phyloP scores from a whole-genome alignment of 2,797 vertebrate species.

The Sternotherus odoratus region DNA sequence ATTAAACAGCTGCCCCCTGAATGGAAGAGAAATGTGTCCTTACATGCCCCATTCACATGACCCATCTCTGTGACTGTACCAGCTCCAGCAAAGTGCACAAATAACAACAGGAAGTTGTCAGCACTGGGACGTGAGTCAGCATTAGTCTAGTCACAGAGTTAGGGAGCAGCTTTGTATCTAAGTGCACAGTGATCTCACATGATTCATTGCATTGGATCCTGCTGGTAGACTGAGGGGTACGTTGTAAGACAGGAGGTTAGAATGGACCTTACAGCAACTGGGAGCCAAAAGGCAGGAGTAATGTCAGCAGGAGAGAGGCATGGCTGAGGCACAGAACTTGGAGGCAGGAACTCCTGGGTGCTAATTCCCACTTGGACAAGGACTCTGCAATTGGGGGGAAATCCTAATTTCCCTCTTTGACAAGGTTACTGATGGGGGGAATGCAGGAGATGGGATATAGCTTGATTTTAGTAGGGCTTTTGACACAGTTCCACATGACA shows the following conservation, averaged over 20 bases:
- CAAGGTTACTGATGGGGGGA: neutral
- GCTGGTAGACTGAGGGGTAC: neutral
- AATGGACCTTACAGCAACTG: conserved; percentile 9
- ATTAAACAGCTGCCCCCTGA: accelerated
- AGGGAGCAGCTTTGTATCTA: accelerated
- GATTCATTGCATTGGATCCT: neutral
- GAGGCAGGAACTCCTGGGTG: no score
- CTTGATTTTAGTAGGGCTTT: neutral
- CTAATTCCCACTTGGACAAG: neutral
- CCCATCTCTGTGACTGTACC: neutral
- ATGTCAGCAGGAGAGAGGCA: neutral
- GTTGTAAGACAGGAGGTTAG: neutral
- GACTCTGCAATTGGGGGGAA: neutral
- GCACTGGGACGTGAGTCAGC: neutral
- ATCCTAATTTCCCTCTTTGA: neutral
- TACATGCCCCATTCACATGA: neutral
- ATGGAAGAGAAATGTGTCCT: accelerated
- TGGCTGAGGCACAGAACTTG: neutral
- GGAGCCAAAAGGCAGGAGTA: neutral
- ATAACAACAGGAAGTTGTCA: neutral
- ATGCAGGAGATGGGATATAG: neutral
- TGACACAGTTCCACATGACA: neutral
- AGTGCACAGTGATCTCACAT: accelerated
- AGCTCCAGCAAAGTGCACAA: neutral
- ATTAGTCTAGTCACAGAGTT: neutral